Conservation (phyloP, 2,113 vertebrate genomes). For the Acanthisitta chloris region DNA sequence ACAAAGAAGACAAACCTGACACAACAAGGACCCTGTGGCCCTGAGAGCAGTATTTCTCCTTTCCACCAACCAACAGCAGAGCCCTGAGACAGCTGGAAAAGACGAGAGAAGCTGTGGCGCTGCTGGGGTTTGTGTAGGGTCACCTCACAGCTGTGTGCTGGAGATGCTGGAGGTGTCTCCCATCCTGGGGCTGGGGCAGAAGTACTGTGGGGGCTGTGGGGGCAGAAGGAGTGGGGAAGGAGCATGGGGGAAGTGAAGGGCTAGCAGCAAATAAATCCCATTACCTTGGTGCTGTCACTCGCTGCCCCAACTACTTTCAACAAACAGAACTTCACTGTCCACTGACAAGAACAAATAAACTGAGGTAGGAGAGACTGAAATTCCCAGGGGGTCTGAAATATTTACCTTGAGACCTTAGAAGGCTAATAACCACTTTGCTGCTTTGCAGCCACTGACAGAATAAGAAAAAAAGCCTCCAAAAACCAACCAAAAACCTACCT, state of each 20-base stretch:
- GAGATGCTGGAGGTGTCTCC: neutral
- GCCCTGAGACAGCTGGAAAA: neutral
- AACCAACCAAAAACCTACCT: neutral
- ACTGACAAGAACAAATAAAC: slow-evolving; percentile 66
- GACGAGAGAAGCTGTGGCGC: neutral
- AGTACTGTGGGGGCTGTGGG: neutral
- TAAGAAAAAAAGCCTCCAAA: neutral
- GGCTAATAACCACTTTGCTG: slow-evolving; percentile 43
- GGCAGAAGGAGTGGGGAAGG: neutral
- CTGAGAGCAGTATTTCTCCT: neutral
- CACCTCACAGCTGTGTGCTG: neutral
- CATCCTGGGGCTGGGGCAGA: neutral
- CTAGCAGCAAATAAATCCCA: slow-evolving; percentile 62
- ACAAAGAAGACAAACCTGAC: neutral
- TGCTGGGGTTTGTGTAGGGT: neutral
- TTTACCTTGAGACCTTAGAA: slow-evolving; percentile 59
- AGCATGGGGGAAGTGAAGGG: neutral
- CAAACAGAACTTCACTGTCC: slow-evolving; percentile 53
- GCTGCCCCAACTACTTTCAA: slow-evolving; percentile 23
- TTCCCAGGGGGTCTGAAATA: slow-evolving; percentile 31
- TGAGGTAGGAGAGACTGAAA: slow-evolving; percentile 13
- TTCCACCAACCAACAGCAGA: neutral
- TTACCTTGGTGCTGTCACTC: neutral
- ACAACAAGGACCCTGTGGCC: rapidly evolving
- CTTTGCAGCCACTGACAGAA: slow-evolving; percentile 19